Percentiles rank a stretch among this genome's conserved stretches.
These are phyloP conservation scores for Aspidiotus destructor DNA, from an alignment of 2,888 invertebrate species.

Conservation along the genomic window DNA sequence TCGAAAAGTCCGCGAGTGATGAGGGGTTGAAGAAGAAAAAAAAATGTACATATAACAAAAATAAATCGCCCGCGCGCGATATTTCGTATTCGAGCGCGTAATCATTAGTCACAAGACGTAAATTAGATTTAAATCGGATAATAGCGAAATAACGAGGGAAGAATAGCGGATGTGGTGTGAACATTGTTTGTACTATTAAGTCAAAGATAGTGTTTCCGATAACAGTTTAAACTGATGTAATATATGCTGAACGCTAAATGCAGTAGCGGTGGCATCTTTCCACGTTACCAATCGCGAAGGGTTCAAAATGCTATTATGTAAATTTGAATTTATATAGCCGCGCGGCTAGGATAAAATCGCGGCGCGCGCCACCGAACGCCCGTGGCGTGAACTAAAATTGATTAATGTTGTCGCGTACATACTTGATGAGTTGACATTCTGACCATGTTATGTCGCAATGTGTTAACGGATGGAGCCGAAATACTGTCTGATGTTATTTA, in stretches of 20 bases:
- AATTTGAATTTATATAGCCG: slow-evolving; percentile 17
- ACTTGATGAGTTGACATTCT: slow-evolving; percentile 26
- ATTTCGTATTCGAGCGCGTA: not conserved
- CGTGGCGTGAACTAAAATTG: slow-evolving; percentile 15
- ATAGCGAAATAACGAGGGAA: slow-evolving; percentile 28
- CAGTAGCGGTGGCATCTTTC: not conserved
- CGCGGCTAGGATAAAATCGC: slow-evolving; percentile 14
- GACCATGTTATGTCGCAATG: slow-evolving; percentile 8
- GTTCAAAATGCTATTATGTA: slow-evolving; percentile 31
- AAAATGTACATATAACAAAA: too few relatives aligned
- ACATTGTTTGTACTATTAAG: slow-evolving; percentile 31
- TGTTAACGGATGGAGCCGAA: not conserved
- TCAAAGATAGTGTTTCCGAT: slow-evolving; percentile 30
- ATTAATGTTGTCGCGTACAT: slow-evolving; percentile 13
- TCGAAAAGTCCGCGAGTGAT: too few relatives aligned
- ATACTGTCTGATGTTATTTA: not conserved
- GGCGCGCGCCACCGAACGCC: slow-evolving; percentile 9
- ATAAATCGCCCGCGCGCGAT: slow-evolving; percentile 7
- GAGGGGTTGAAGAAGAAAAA: too few relatives aligned
- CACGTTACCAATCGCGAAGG: slow-evolving; percentile 15
- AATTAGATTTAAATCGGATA: slow-evolving; percentile 29
- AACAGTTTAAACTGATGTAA: slow-evolving; percentile 31
- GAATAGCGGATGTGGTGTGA: slow-evolving; percentile 28
- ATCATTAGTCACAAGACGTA: slow-evolving; percentile 30
- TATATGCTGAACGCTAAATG: slow-evolving; percentile 20